Base-by-base conservation (phyloP, 2,797 vertebrate genomes). In the Valencia hispanica region DNA sequence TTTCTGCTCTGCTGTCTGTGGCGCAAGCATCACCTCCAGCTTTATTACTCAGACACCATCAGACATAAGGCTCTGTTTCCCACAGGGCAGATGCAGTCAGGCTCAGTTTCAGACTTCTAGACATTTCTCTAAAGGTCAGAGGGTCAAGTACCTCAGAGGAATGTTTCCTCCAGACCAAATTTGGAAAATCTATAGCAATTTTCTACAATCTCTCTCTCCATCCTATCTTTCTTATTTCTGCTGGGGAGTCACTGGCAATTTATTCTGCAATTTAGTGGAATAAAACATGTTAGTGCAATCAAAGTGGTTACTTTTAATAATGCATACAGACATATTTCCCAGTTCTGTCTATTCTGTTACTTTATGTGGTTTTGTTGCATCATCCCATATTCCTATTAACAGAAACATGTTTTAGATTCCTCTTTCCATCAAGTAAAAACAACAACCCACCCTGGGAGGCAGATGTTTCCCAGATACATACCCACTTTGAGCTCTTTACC, bases 401-500 rank as follows among this genome's bases (percentile, higher is more conserved):
- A 12, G 18, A 12, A 39, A 63, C 20, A 36, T n/a, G n/a, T n/a
- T n/a, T n/a, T n/a, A n/a, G n/a, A 20, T 48, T 18, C 15, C 22
- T 22, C 5, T 8, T 11, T 55, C 53, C 34, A 36, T 39, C 32
- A 3, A 4, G 34, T 1, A 5, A 61, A 30, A 30, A 61, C 17
- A 18, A 9, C n/a, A 41, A 1, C 22, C 11, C 15, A 6, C 1
- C 5, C 25, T 1, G 15, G 47, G 22, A 0, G 51, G 8, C 15
- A 0, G 45, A 45, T 17, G n/a, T 34, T 0, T 72, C 27, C 55
- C 59, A n/a, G 0, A 88, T 89, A 98, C 98, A 14, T 97, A 99
- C 98, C 98, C 96, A 99, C 98, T 98, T 96, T 97, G 92, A 99
- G 97, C 96, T 99, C 97, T 94, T 97, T 98, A 78, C 98, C 97